Conservation (phyloP, 2,113 vertebrate species). For the Gorilla gorilla region DNA sequence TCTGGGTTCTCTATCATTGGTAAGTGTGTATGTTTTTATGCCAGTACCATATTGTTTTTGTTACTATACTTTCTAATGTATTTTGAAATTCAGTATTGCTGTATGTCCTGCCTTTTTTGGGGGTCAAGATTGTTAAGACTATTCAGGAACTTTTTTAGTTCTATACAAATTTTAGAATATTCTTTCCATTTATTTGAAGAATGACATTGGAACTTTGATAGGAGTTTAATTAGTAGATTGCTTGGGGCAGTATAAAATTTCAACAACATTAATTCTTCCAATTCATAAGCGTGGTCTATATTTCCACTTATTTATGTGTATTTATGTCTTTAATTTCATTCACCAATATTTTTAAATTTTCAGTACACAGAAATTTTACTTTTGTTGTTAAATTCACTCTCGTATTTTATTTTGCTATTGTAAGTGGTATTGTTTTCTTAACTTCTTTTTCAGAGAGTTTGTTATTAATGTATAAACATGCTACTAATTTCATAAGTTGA, state of each 20-base stretch:
- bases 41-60: background rate
- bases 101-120: too few relatives aligned
- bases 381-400: background rate
- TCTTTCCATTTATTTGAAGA: too few relatives aligned
- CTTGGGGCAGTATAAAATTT: too few relatives aligned
- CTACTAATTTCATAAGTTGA: background rate
- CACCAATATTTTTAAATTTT: too few relatives aligned
- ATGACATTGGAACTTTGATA: too few relatives aligned
- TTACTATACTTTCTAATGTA: background rate
- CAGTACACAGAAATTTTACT: background rate
- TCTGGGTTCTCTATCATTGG: background rate
- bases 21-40: background rate
- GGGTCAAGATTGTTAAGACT: too few relatives aligned
- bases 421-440: background rate
- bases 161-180: too few relatives aligned
- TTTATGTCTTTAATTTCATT: background rate
- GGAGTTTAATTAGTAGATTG: too few relatives aligned
- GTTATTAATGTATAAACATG: background rate
- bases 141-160: too few relatives aligned
- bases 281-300: background rate
- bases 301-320: background rate
- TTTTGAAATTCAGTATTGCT: background rate
- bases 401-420: background rate
- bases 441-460: background rate
- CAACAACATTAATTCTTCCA: too few relatives aligned